Conservation (phyloP, 2,797 vertebrate genomes). For the Nannoperca australis region DNA sequence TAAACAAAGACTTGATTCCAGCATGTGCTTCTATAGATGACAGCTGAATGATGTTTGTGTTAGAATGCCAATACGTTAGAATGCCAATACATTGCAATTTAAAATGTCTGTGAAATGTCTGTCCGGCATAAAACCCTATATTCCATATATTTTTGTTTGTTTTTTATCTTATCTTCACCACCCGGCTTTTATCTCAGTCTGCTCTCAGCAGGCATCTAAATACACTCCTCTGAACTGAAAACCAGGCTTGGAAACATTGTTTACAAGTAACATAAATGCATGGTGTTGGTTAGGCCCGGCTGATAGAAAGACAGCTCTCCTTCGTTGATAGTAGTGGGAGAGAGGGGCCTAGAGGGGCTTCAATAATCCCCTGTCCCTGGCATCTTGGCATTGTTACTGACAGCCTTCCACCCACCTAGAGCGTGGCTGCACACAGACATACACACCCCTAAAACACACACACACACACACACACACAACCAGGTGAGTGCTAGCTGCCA, state of each 20-base stretch:
- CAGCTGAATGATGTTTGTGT: conserved; percentile 63
- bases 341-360: conserved; percentile 68
- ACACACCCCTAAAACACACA: conserved; percentile 15
- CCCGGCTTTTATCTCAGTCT: conserved; percentile 57
- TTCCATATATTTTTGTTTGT: conserved; percentile 43
- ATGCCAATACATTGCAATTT: conserved; percentile 48
- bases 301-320: conserved; percentile 79
- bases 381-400: conserved; percentile 81
- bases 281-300: conserved; percentile 68
- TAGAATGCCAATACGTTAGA: conserved; percentile 38
- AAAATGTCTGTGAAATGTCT: conserved; percentile 36
- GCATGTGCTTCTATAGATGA: conserved; percentile 37
- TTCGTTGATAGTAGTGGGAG: conserved; percentile 72
- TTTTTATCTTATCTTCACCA: conserved; percentile 48
- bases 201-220: conserved; percentile 68
- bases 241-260: conserved; percentile 70
- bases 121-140: conserved; percentile 33
- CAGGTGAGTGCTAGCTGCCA: conserved; percentile 67
- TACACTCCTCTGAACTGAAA: conserved; percentile 66
- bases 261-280: conserved; percentile 81
- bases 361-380: conserved; percentile 79
- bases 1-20: conserved; percentile 56
- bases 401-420: conserved; percentile 78
- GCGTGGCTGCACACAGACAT: conserved; percentile 40
- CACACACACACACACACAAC: conserved; percentile 22